These are phyloP conservation scores for Psittacara wagleri DNA, from an alignment of 2,113 vertebrate species.

Conservation along the genomic window DNA sequence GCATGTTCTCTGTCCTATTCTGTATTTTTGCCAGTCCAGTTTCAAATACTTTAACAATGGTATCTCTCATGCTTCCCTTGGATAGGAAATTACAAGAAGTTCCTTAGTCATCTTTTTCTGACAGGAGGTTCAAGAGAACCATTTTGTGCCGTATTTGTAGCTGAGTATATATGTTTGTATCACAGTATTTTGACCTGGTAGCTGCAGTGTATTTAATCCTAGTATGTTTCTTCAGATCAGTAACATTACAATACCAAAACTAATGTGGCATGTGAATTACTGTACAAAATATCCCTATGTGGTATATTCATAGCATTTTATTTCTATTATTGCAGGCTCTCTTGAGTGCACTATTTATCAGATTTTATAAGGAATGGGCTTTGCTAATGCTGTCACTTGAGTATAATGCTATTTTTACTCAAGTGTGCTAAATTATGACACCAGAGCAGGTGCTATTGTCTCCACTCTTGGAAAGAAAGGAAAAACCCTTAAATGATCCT, in stretches of 20 bases:
- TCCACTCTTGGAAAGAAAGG: conserved; percentile 16
- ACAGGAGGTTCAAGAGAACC: background rate
- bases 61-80: background rate
- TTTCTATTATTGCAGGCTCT: background rate
- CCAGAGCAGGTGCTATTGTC: conserved; percentile 52
- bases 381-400: background rate
- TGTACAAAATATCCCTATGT: background rate
- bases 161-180: background rate
- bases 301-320: background rate
- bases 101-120: background rate
- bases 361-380: conserved; percentile 31
- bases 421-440: conserved; percentile 58
- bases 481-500: background rate
- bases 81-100: background rate
- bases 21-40: background rate
- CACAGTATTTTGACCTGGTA: background rate
- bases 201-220: background rate
- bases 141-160: background rate
- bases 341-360: background rate
- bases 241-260: background rate
- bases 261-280: background rate
- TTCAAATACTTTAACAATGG: background rate
- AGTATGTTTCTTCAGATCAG: background rate
- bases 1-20: background rate
- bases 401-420: background rate